Evolutionary conservation across 2,113 vertebrate species (phyloP).

Genomic region (Oreochromis tanganicae): DNA sequence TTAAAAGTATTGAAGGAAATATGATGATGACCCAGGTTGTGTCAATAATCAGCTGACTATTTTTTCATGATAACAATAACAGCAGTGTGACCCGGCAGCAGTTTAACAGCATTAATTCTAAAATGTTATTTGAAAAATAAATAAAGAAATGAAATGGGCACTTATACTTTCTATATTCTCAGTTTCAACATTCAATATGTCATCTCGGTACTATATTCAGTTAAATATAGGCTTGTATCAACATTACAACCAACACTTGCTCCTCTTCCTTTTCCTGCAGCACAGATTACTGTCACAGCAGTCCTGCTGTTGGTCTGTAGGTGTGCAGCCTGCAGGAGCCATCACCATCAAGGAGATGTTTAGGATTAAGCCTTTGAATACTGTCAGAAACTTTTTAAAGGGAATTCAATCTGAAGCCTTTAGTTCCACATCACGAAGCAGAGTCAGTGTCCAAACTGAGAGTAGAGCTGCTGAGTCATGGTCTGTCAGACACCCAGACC

Average conservation of each 20-base stretch:
- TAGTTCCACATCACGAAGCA: background rate
- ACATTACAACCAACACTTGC: background rate
- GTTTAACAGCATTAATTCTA: background rate
- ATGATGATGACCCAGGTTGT: background rate
- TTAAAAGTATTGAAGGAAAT: background rate
- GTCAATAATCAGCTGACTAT: background rate
- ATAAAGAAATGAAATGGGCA: background rate
- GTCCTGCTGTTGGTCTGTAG: background rate
- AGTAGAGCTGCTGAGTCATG: slow-evolving; percentile 1
- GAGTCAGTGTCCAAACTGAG: background rate
- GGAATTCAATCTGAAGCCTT: background rate
- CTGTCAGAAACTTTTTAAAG: background rate
- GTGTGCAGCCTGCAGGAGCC: background rate
- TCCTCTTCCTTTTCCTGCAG: background rate
- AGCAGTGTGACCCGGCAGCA: background rate
- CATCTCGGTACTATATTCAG: background rate
- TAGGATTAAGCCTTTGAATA: background rate
- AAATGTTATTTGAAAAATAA: background rate
- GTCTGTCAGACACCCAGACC: background rate
- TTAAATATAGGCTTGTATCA: background rate
- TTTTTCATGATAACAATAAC: background rate
- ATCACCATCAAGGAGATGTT: background rate
- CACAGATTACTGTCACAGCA: background rate
- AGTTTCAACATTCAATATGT: background rate
- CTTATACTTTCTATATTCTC: background rate